Percentiles rank a stretch among this genome's conserved stretches.
phyloP scores from a whole-genome alignment of 64 coral and sea anemone genomes.

The Platygyra sinensis region DNA sequence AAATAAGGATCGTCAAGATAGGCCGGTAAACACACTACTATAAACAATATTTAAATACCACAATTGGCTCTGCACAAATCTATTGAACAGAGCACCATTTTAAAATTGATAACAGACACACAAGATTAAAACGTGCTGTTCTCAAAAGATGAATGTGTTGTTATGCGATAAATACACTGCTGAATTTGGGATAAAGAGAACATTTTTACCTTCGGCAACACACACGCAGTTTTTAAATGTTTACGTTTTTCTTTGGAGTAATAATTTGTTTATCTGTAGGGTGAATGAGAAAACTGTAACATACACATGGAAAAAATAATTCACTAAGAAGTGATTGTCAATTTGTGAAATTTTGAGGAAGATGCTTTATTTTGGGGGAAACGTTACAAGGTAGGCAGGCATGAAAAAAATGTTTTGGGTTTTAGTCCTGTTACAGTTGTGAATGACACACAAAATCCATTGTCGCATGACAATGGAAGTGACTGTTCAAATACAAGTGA shows the following conservation, averaged over 20 bases:
- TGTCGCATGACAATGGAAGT: too few relatives aligned
- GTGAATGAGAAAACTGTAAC: neutral
- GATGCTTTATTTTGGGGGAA: neutral
- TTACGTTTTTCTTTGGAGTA: constrained; percentile 7
- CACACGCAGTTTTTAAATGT: constrained; percentile 11
- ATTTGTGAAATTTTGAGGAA: neutral
- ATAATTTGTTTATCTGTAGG: neutral
- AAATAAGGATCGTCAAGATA: neutral
- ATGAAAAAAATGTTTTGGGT: neutral
- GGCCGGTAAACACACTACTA: neutral
- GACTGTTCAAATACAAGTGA: too few relatives aligned
- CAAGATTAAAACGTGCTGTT: neutral
- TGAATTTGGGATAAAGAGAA: neutral
- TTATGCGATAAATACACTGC: constrained; percentile 12
- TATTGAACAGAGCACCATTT: neutral
- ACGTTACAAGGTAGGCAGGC: neutral
- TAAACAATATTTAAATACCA: constrained; percentile 8
- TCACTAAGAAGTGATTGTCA: neutral
- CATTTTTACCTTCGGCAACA: neutral
- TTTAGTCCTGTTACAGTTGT: neutral
- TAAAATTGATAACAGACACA: neutral
- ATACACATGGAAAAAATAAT: neutral
- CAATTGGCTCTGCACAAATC: neutral
- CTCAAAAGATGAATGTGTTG: constrained; percentile 10
- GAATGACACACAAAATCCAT: too few relatives aligned